Evolutionary conservation across 2,797 vertebrate species (phyloP), one percentile per base, ranked within the genome.

Genomic region (Poeciliopsis paucimaculata): DNA sequence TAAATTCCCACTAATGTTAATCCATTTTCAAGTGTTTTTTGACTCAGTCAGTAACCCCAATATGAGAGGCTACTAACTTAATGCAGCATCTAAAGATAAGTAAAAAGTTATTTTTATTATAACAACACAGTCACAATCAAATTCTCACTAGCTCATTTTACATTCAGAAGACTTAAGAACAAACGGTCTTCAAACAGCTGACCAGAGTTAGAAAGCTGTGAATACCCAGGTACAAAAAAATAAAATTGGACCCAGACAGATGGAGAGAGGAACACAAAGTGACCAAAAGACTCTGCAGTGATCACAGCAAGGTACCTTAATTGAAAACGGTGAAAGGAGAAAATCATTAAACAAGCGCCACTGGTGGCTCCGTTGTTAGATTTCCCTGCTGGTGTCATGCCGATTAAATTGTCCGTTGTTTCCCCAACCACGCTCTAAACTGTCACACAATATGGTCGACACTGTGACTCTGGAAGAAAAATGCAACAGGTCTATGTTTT

Each of bases 331-430:
- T 84, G 43, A 89, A 89, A 84, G 83, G 81, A 90, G 86, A 91
- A 93, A 94, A 93, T 94, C 91, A 90, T 93, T 94, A 93, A 93
- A 93, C 92, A 91, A 93, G 90, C 88, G 90, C 92, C 91, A 93
- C 89, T 87, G 89, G 91, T 91, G 90, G 90, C 91, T 90, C 83
- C 79, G 78, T 92, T 93, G 92, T 92, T 92, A 93, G 91, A 94
- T 94, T 89, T 90, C 91, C 90, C 91, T 84, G 86, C 89, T 91
- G 89, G 91, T 93, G 92, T 89, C 90, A 89, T 80, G 80, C 75
- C 53, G 85, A 91, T 93, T 92, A 92, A 92, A 93, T 93, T 88
- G 91, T 88, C 86, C 85, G 82, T 91, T 85, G 85, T 93, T 93
- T 94, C 91, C 82, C 76, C 82, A 91, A 94, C 93, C 91, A 92